Conservation (phyloP, 53 echinoderm and acorn worm species). For the Stichopus horrens region DNA sequence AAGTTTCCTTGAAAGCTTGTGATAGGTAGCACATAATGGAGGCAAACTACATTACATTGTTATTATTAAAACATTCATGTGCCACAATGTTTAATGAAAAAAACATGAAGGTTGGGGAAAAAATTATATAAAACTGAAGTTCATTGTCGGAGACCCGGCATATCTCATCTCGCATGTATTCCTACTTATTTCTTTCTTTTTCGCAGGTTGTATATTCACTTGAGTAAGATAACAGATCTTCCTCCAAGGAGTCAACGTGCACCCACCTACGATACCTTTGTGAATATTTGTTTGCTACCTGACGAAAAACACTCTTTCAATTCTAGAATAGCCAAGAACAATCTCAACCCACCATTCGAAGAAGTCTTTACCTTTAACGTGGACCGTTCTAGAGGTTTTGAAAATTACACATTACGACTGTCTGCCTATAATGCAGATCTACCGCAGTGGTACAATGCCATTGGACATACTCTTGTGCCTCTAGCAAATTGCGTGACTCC, state of each 20-base stretch:
- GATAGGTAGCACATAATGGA: too few relatives aligned
- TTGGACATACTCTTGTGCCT: slow-evolving; percentile 86
- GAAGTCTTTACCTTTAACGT: slow-evolving; percentile 84
- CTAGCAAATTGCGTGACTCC: slow-evolving; percentile 74
- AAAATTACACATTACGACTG: slow-evolving; percentile 77
- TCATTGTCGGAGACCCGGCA: too few relatives aligned
- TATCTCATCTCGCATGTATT: too few relatives aligned
- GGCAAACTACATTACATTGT: too few relatives aligned
- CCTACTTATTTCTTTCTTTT: neutral
- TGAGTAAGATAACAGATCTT: slow-evolving; percentile 88
- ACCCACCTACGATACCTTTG: slow-evolving; percentile 79
- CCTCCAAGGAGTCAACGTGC: slow-evolving; percentile 90
- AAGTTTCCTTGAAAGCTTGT: too few relatives aligned
- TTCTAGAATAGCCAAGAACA: slow-evolving; percentile 78
- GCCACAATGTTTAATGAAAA: too few relatives aligned
- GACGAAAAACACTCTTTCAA: slow-evolving; percentile 78
- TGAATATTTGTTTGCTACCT: slow-evolving; percentile 83
- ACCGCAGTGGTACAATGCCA: slow-evolving; percentile 70
- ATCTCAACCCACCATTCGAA: slow-evolving; percentile 90
- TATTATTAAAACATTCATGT: too few relatives aligned
- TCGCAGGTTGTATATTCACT: slow-evolving; percentile 80
- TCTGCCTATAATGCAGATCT: slow-evolving; percentile 77
- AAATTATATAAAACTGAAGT: too few relatives aligned
- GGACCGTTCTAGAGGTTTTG: slow-evolving; percentile 75
- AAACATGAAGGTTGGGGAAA: too few relatives aligned